Base-by-base conservation (phyloP, 2,888 invertebrate genomes). In the Meliscaeva auricollis region DNA sequence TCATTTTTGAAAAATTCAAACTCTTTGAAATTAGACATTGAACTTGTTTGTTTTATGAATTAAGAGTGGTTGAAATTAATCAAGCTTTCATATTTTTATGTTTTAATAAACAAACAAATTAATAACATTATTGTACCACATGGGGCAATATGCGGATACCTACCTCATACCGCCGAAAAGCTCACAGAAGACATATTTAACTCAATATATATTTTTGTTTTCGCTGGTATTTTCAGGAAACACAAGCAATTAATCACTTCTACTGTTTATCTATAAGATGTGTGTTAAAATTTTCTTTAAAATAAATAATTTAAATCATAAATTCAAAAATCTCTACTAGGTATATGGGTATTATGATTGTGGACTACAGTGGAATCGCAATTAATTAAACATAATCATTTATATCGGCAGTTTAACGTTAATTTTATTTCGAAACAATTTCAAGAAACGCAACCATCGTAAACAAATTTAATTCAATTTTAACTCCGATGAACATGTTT, bases 11-110 rank as follows among this genome's bases (percentile, higher is more conserved):
- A 48, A 48, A 60, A 60, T 62, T 52, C 11, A 17, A 50, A 35
- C 1, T 41, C n/a, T 62, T 62, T 20, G 13, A n/a, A 38, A 62
- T 52, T 52, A 73, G 62, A 30, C 62, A 62, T 52, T 62, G 41
- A 52, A 48, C 48, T 60, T 60, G 50, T 30, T 60, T 62, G 60
- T 64, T 52, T 44, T 64, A 62, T 62, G 26, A 64, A 64, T 30
- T 44, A 62, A 60, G 50, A 15, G 32, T 44, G 38, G 38, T 38
- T 30, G 17, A 38, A 73, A 73, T 60, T 73, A 62, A 35, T 73
- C 26, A 62, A 35, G 22, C 20, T 26, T 41, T 32, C 30, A 56
- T 15, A 54, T 48, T 62, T 68, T 22, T 22, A 60, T 60, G 38
- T 60, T 60, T 4, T 8, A 6, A 60, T 41, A 60, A 60, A 41